phyloP scores from a whole-genome alignment of 1,140 invertebrate species.

The Daktulosphaira vitifoliae region DNA sequence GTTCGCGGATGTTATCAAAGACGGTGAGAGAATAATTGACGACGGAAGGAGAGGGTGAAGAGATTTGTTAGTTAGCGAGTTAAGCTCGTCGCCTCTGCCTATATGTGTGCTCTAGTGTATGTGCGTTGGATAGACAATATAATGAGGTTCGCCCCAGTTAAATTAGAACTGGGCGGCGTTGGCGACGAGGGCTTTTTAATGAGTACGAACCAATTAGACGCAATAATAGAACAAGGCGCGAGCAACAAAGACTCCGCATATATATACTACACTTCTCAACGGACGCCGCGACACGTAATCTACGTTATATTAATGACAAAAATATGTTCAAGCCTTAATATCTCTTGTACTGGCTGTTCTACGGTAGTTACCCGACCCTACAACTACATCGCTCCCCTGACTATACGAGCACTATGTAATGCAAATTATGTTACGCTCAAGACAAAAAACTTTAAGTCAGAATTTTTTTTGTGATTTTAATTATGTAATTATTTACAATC shows the following conservation, averaged over 20 bases:
- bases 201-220: slow-evolving; percentile 31
- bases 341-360: too few relatives aligned
- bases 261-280: not conserved
- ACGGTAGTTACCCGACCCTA: too few relatives aligned
- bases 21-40: too few relatives aligned
- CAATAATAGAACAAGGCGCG: slow-evolving; percentile 29
- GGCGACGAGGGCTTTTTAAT: slow-evolving; percentile 33
- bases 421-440: too few relatives aligned
- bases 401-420: too few relatives aligned
- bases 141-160: slow-evolving; percentile 32
- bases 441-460: too few relatives aligned
- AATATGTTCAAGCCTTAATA: not conserved
- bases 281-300: slow-evolving; percentile 5
- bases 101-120: not conserved
- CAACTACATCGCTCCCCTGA: too few relatives aligned
- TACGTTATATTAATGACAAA: slow-evolving; percentile 11
- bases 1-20: too few relatives aligned
- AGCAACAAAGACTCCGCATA: slow-evolving; percentile 12
- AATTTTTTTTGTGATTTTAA: too few relatives aligned
- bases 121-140: slow-evolving; percentile 18
- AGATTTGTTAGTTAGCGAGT: slow-evolving; percentile 31
- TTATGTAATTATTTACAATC: too few relatives aligned
- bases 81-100: slow-evolving; percentile 1
- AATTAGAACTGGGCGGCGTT: slow-evolving; percentile 31
- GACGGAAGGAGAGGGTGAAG: not conserved